Percentiles rank a stretch among this genome's conserved stretches.
Conservation (phyloP, 1,140 invertebrate species). For the Drosophila ambigua region DNA sequence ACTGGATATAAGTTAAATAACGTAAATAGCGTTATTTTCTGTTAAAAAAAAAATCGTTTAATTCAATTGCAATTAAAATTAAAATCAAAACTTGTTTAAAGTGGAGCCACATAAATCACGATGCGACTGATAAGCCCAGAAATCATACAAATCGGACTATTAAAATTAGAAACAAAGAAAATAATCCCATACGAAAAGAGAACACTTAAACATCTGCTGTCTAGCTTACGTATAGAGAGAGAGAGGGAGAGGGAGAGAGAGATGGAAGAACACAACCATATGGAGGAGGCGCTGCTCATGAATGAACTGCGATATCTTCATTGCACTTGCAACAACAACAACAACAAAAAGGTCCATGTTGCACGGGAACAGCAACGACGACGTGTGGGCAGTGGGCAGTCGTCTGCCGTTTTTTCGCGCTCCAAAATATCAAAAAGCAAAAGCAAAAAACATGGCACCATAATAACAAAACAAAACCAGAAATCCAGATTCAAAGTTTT, state of each 20-base stretch:
- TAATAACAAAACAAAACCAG: constrained; percentile 20
- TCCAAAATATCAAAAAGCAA: constrained; percentile 28
- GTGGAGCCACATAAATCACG: constrained; percentile 27
- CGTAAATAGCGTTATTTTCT: no score
- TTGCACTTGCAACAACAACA: not conserved
- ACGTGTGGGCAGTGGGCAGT: constrained; percentile 78
- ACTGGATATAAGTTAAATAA: no score
- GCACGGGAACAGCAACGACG: constrained; percentile 16
- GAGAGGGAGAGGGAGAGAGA: no score
- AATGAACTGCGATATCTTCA: constrained; percentile 31
- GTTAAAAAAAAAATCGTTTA: no score
- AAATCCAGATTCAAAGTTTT: constrained; percentile 14
- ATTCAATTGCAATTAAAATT: not conserved
- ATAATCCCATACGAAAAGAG: not conserved
- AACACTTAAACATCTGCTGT: not conserved
- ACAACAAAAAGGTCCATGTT: constrained; percentile 14
- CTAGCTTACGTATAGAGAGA: constrained; percentile 1
- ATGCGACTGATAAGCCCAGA: not conserved
- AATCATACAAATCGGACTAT: constrained; percentile 12
- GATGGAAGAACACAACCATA: no score
- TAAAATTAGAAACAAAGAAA: constrained; percentile 12
- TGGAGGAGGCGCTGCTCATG: constrained; percentile 12
- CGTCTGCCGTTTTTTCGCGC: constrained; percentile 74
- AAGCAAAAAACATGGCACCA: constrained; percentile 8
- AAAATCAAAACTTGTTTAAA: constrained; percentile 13